phyloP scores from a whole-genome alignment of 2,113 vertebrate genomes.

The Calyptommatus sinebrachiatus region DNA sequence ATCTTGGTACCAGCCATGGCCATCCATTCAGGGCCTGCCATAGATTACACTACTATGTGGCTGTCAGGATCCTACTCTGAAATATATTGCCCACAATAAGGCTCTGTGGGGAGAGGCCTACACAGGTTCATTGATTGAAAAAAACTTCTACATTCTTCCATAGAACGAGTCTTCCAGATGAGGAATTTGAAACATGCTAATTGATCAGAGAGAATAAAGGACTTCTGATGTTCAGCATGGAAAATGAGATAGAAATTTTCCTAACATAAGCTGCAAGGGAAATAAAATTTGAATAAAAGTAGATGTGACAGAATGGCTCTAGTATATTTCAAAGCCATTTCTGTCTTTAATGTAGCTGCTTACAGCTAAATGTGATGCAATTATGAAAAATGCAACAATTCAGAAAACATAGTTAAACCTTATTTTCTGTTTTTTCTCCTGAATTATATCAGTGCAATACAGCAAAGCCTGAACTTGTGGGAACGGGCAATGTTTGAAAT shows the following conservation, averaged over 20 bases:
- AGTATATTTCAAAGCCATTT: background rate
- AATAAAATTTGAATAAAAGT: background rate
- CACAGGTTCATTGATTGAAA: background rate
- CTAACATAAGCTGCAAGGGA: slow-evolving; percentile 28
- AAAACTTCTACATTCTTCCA: slow-evolving; percentile 19
- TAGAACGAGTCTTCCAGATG: slow-evolving; percentile 8
- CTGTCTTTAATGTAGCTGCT: background rate
- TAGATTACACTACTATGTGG: no score
- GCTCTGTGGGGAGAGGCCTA: no score
- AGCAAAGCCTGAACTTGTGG: background rate
- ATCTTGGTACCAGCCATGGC: no score
- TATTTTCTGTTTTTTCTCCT: no score
- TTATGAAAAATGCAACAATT: background rate
- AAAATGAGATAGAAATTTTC: slow-evolving; percentile 7
- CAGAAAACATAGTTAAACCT: background rate
- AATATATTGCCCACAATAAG: no score
- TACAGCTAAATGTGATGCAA: background rate
- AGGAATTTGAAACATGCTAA: background rate
- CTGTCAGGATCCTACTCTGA: no score
- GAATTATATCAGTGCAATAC: background rate
- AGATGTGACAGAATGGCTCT: background rate
- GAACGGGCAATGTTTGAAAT: background rate
- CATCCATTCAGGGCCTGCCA: no score
- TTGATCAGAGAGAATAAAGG: background rate
- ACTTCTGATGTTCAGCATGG: background rate